Conservation (phyloP, 2,797 vertebrate species). For the Oophaga sylvatica region DNA sequence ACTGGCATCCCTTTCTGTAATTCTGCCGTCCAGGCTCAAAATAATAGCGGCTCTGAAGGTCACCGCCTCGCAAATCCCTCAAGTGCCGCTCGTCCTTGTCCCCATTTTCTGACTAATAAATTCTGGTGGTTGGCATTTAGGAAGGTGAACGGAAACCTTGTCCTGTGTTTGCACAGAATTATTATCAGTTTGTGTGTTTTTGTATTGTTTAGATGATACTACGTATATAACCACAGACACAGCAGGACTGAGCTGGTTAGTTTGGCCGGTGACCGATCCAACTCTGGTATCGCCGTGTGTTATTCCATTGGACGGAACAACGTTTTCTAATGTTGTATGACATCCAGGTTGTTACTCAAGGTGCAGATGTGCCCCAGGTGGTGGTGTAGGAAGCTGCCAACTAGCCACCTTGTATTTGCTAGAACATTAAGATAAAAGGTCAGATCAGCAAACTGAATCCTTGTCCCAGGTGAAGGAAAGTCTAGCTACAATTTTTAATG, state of each 20-base stretch:
- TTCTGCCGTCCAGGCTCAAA: not conserved
- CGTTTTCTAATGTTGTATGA: no score
- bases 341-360: not conserved
- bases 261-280: no score
- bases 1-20: no score
- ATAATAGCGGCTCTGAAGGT: not conserved
- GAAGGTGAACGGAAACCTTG: not conserved
- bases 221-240: no score
- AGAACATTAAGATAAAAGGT: not conserved
- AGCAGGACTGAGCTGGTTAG: not conserved
- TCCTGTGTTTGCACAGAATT: not conserved
- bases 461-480: no score
- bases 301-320: no score
- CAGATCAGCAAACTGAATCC: not conserved
- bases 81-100: not conserved
- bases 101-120: constrained; percentile 5
- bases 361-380: not conserved
- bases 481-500: no score
- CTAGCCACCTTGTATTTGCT: not conserved
- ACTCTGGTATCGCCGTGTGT: no score
- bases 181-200: not conserved
- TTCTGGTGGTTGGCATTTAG: not conserved
- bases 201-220: not conserved
- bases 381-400: not conserved
- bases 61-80: not conserved